Percentiles rank a stretch among this genome's conserved stretches.
Conservation (phyloP, 2,888 invertebrate species). For the Noctuana brunneofusca region DNA sequence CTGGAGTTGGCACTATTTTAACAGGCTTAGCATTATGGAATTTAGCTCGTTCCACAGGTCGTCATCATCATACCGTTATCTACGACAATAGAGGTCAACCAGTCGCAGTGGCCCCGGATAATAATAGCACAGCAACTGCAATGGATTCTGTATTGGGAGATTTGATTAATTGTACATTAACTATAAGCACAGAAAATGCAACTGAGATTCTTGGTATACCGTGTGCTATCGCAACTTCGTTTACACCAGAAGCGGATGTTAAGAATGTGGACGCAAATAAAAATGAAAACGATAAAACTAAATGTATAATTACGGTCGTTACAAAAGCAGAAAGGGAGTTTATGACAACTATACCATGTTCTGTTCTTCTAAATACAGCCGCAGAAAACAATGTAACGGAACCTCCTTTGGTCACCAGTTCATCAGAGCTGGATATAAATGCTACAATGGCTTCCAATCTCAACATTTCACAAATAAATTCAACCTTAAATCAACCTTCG, state of each 20-base stretch:
- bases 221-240: slow-evolving; percentile 78
- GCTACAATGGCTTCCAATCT: slow-evolving; percentile 39
- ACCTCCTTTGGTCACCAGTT: slow-evolving; percentile 50
- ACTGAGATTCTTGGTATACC: slow-evolving; percentile 77
- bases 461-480: slow-evolving; percentile 37
- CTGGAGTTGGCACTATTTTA: slow-evolving; percentile 74
- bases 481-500: slow-evolving; percentile 47
- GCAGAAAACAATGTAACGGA: slow-evolving; percentile 79
- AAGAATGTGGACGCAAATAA: slow-evolving; percentile 57
- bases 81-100: slow-evolving; percentile 77
- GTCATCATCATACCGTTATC: slow-evolving; percentile 70
- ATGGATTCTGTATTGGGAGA: slow-evolving; percentile 69
- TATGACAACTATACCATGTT: slow-evolving; percentile 77
- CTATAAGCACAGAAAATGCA: slow-evolving; percentile 64
- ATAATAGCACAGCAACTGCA: slow-evolving; percentile 59
- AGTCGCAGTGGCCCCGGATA: slow-evolving; percentile 68
- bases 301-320: slow-evolving; percentile 72
- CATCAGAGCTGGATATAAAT: slow-evolving; percentile 43
- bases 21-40: slow-evolving; percentile 80
- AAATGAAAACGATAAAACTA: slow-evolving; percentile 62
- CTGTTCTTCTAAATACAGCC: slow-evolving; percentile 69
- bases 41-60: slow-evolving; percentile 74
- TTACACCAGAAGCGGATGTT: slow-evolving; percentile 72
- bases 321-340: slow-evolving; percentile 70
- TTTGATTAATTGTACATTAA: slow-evolving; percentile 73